These are phyloP conservation scores for Antheraea yamamai DNA, from an alignment of 2,888 invertebrate species.

Conservation along the genomic window DNA sequence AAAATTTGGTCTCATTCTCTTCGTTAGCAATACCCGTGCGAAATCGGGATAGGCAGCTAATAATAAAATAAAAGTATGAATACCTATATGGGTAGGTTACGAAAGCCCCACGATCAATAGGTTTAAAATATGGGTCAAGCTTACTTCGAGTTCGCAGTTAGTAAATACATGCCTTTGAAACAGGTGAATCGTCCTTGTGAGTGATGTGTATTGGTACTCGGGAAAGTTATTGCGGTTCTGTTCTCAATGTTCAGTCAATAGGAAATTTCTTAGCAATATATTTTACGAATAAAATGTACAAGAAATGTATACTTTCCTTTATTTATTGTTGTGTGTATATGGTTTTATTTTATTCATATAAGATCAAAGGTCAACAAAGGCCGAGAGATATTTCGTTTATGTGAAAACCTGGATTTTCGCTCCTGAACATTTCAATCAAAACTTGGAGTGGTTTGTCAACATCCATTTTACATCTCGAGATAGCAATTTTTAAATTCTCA, in stretches of 20 bases:
- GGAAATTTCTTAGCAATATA: neutral
- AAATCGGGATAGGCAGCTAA: too few relatives aligned
- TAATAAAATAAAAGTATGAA: neutral
- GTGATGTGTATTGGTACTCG: conserved; percentile 13
- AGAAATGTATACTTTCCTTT: neutral
- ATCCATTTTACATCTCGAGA: neutral
- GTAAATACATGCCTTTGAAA: conserved; percentile 32
- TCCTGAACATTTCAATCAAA: neutral
- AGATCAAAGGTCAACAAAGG: neutral
- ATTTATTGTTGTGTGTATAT: neutral
- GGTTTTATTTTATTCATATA: neutral
- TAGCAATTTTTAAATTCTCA: neutral
- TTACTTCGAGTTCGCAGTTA: conserved; percentile 38
- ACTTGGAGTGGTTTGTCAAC: neutral
- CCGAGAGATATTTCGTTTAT: neutral
- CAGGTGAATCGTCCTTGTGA: conserved; percentile 18
- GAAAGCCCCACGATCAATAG: conserved; percentile 52
- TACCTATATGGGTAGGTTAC: conserved; percentile 24
- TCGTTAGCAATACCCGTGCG: too few relatives aligned
- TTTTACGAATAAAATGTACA: neutral
- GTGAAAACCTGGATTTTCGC: neutral
- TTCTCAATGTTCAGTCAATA: conserved; percentile 3
- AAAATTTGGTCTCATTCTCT: too few relatives aligned
- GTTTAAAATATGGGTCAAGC: conserved; percentile 66
- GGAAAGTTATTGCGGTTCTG: conserved; percentile 7